A percentile compares a stretch with the other conserved stretches of the same genome.
phyloP scores from a whole-genome alignment of 1,140 invertebrate species.

The Ditylenchus dipsaci region DNA sequence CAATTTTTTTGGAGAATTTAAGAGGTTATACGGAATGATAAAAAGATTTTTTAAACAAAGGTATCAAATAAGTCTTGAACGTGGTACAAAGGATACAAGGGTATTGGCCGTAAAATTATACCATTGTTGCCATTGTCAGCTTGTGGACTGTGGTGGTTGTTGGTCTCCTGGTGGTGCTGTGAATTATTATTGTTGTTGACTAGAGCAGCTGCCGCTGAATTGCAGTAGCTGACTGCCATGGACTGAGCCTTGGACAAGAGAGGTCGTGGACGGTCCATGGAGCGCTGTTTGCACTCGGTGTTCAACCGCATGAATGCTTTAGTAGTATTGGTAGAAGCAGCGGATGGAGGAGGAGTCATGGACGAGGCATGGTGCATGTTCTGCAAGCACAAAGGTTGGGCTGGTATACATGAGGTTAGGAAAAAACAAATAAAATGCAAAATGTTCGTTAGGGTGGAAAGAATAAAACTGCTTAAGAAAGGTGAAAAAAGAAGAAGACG shows the following conservation, averaged over 20 bases:
- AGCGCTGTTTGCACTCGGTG: constrained; percentile 41
- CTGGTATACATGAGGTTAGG: not conserved
- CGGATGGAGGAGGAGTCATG: constrained; percentile 16
- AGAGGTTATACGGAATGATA: no score
- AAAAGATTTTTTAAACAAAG: no score
- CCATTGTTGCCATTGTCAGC: not conserved
- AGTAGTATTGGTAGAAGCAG: not conserved
- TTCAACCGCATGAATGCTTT: constrained; percentile 44
- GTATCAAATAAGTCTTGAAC: no score
- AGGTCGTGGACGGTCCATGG: constrained; percentile 36
- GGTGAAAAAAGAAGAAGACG: no score
- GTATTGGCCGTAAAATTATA: not conserved
- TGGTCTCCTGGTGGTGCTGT: constrained; percentile 1
- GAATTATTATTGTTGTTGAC: not conserved
- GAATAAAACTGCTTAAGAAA: no score
- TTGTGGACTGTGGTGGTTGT: not conserved
- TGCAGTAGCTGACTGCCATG: constrained; percentile 22
- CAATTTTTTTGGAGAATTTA: no score
- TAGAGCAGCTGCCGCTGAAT: not conserved
- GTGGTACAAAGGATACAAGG: no score
- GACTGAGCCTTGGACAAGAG: constrained; percentile 50
- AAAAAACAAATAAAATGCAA: no score
- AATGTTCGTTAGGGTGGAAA: no score
- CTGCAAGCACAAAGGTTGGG: constrained; percentile 2
- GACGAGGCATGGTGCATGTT: constrained; percentile 26